Evolutionary conservation across 2,797 vertebrate genomes (phyloP), one percentile per base, ranked within the genome.

Genomic region (Acridotheres tristis): DNA sequence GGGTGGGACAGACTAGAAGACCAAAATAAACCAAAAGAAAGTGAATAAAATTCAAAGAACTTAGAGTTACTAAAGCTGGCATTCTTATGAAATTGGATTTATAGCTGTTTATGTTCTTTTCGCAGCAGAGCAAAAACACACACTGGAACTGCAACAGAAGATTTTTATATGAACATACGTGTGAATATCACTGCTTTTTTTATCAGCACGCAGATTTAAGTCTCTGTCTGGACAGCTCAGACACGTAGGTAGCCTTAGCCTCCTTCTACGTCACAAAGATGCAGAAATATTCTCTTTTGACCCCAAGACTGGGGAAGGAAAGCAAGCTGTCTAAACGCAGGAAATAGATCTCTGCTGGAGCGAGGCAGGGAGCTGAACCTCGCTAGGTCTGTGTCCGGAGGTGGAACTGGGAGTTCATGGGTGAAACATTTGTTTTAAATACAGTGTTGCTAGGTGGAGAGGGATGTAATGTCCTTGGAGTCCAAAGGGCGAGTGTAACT

Each of bases 21-120:
- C 92, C 54, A 95, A 97, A 98, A 97, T 97, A 97, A 97, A 95
- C 43, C 67, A 80, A 75, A 53, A 48, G 73, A 77, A 87, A 96
- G 83, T 34, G 79, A 95, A 94, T 92, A 62, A 93, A 96, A 95
- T 95, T 76, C 78, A 27, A 92, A 95, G 51, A 80, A 89, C 77
- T 86, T 84, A 9, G 40, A 43, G 67, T 77, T 93, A 58, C 86
- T 91, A 38, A 83, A 95, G 43, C 27, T 91, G 76, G 21, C 16
- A 2, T 45, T 89, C 91, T 69, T 67, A 40, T 82, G 50, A 53
- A 65, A n/a, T 61, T n/a, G 21, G 48, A 42, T 71, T 63, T 55
- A 55, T 73, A 81, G 66, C 69, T 89, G 22, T 75, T 94, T 2
- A 5, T 27, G 26, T 36, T 68, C 18, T 42, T 67, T 69, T 69